Evolutionary conservation across 35 echinoderm and acorn worm species (phyloP), one percentile per base, ranked within the genome.

Genomic region (Patiria miniata): DNA sequence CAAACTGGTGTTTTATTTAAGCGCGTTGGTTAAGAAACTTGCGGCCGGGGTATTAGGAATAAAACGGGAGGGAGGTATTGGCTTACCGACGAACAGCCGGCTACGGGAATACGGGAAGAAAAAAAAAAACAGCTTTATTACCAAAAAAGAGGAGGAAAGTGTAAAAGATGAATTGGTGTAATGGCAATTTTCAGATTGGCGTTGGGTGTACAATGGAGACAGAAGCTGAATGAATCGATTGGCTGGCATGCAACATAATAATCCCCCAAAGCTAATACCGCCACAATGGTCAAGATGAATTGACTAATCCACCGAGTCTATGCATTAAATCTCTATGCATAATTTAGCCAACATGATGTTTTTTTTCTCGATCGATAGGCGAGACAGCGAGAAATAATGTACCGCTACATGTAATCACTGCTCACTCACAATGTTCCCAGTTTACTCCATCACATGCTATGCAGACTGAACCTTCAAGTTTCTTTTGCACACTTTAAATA

Each of bases 1-100:
- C 65, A 73, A 73, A 73, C 65, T 73, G 65, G 65, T 73, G 65
- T 73, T 73, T 73, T 73, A 73, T 73, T 73, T 73, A 73, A 73
- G 65, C 65, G 14, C 65, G 65, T 73, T 73, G 65, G 65, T 73
- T 73, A 73, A 73, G 34, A 73, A 73, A 47, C 42, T 47, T 34
- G 65, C 65, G 15, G 65, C 65, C 65, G 26, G 65, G 34, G 65
- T 73, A 73, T 73, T 73, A 32, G 65, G 65, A 73, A 73, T 73
- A 73, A 73, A 73, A 73, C 65, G 65, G 65, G 26, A 34, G 65
- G 65, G 65, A 73, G 65, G 65, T 73, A 73, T 73, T 73, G 65
- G 65, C 26, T 73, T 73, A 73, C 65, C 65, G 65, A 14, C 26
- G 23, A 73, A 73, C 65, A 73, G 65, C 65, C 65, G 65, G 65